These are phyloP conservation scores for Eudasyphora cyanicolor DNA, from an alignment of 2,888 invertebrate species.

Conservation along the genomic window DNA sequence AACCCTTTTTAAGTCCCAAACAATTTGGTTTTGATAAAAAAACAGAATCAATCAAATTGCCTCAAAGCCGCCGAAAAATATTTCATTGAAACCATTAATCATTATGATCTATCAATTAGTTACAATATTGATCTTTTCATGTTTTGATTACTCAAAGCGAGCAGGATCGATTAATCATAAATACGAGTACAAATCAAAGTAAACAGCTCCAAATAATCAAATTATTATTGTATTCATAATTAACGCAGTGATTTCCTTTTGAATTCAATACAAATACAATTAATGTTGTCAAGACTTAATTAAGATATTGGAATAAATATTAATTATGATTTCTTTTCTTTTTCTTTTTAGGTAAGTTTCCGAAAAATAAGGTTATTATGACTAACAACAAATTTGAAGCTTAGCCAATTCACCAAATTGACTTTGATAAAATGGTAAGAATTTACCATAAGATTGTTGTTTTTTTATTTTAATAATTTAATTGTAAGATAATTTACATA, in stretches of 20 bases:
- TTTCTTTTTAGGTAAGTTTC: slow-evolving; percentile 21
- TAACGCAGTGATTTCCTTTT: neutral
- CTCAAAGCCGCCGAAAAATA: neutral
- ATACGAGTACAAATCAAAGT: neutral
- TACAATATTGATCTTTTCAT: slow-evolving; percentile 7
- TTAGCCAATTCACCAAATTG: no score
- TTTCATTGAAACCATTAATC: neutral
- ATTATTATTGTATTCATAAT: neutral
- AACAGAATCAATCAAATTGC: no score
- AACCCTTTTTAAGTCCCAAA: no score
- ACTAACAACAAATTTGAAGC: no score
- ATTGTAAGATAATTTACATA: no score
- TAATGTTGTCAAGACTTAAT: neutral
- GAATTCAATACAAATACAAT: neutral
- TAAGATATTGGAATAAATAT: neutral
- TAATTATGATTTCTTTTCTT: neutral
- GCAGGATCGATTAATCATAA: neutral
- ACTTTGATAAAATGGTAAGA: no score
- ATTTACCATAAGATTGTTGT: no score
- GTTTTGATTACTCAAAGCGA: neutral
- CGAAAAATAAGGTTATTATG: neutral
- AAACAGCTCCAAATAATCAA: neutral
- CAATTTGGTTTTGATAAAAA: no score
- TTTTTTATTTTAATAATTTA: no score
- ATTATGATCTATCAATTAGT: slow-evolving; percentile 10